Percentiles rank a stretch among this genome's conserved stretches.
Evolutionary conservation across 2,113 vertebrate species (phyloP).

Genomic region (Hipposideros armiger): DNA sequence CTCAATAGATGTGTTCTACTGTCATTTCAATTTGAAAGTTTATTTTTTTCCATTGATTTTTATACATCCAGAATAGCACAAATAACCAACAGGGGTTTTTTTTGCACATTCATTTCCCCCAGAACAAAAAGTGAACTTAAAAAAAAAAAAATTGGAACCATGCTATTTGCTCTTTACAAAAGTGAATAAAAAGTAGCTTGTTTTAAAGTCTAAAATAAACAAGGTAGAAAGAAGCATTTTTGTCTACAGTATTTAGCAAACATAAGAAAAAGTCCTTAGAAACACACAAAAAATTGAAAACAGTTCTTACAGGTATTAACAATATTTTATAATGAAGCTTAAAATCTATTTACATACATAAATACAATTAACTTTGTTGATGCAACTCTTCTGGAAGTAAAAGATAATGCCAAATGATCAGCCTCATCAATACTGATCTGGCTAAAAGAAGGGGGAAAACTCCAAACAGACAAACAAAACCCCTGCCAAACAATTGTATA

Average conservation of each 20-base stretch:
- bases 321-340: conserved; percentile 88
- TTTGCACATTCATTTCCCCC: conserved; percentile 84
- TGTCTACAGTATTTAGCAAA: conserved; percentile 89
- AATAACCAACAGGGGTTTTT: conserved; percentile 79
- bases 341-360: conserved; percentile 92
- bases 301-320: conserved; percentile 89
- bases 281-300: conserved; percentile 83
- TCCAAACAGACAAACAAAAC: conserved; percentile 52
- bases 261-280: conserved; percentile 86
- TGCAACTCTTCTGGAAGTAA: conserved; percentile 84
- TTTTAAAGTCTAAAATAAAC: conserved; percentile 88
- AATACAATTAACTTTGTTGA: conserved; percentile 90
- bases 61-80: conserved; percentile 85
- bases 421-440: conserved; percentile 79
- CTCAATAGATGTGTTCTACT: conserved; percentile 63
- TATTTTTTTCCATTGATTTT: conserved; percentile 81
- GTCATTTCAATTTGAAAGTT: conserved; percentile 79
- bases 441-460: conserved; percentile 56
- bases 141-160: conserved; percentile 84
- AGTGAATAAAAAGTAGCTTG: conserved; percentile 88
- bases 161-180: conserved; percentile 90
- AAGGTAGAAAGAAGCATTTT: conserved; percentile 85
- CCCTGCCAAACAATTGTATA: background rate
- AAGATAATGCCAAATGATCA: conserved; percentile 74
- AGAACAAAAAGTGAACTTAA: conserved; percentile 86